Percentiles rank a stretch among this genome's conserved stretches.
phyloP scores from a whole-genome alignment of 2,888 invertebrate species.

The Eucera pruinosa region DNA sequence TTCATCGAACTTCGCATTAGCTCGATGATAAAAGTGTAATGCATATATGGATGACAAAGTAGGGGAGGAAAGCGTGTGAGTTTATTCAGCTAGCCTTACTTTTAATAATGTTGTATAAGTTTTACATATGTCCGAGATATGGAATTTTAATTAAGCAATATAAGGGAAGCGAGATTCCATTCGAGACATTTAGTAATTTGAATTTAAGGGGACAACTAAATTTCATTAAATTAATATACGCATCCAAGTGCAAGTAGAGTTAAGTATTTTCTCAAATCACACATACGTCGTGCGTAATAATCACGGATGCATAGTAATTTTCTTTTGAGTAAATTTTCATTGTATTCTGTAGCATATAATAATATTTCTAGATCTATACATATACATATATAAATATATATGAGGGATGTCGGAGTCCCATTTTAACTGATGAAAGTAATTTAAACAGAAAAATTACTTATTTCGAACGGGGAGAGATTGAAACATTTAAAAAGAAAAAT shows the following conservation, averaged over 20 bases:
- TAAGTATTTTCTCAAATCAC: conserved; percentile 33
- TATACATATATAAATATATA: conserved; percentile 45
- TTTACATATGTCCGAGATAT: conserved; percentile 34
- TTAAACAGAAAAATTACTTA: conserved; percentile 41
- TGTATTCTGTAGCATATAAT: conserved; percentile 45
- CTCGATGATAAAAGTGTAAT: conserved; percentile 28
- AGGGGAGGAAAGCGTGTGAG: conserved; percentile 24
- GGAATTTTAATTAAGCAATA: conserved; percentile 34
- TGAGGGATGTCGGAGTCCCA: conserved; percentile 17
- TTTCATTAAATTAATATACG: conserved; percentile 29
- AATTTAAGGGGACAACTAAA: conserved; percentile 23
- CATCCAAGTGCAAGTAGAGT: conserved; percentile 33
- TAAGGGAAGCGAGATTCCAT: conserved; percentile 22
- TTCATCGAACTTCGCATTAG: conserved; percentile 18
- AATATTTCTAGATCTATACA: conserved; percentile 53
- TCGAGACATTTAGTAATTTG: conserved; percentile 22
- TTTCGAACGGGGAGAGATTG: conserved; percentile 22
- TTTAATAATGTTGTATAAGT: conserved; percentile 45
- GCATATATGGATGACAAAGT: conserved; percentile 19
- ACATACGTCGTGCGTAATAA: conserved; percentile 20
- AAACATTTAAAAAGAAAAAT: conserved; percentile 19
- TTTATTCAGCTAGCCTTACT: conserved; percentile 40
- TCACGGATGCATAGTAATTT: conserved; percentile 21
- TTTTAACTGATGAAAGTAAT: conserved; percentile 61
- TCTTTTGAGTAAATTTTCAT: conserved; percentile 29